These are phyloP conservation scores for Malthinus seriepunctatus DNA, from an alignment of 2,888 invertebrate species.

Conservation along the genomic window DNA sequence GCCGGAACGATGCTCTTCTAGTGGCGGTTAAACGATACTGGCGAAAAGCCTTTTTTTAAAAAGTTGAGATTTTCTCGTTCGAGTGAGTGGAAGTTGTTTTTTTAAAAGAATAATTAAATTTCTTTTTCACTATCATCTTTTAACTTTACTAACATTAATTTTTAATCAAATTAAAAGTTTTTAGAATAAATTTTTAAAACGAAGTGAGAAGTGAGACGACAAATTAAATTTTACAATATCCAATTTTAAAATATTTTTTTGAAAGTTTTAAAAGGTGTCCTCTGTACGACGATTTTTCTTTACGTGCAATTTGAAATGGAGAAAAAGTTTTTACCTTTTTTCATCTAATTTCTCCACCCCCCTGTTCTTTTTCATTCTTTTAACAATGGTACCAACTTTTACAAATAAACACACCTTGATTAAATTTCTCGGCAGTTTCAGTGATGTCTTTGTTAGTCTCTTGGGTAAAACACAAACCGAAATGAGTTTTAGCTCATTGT, in stretches of 20 bases:
- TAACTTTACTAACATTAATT: conserved; percentile 9
- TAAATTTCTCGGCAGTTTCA: conserved; percentile 32
- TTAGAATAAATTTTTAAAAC: conserved; percentile 2
- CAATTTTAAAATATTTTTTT: too few species aligned
- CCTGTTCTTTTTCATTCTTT: conserved; percentile 20
- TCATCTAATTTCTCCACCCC: background rate
- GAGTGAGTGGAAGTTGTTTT: too few species aligned
- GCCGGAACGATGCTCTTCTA: too few species aligned
- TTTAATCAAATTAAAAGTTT: too few species aligned
- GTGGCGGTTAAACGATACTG: too few species aligned
- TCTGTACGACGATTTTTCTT: too few species aligned
- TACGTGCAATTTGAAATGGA: too few species aligned
- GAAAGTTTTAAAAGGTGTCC: too few species aligned
- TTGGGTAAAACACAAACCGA: conserved; percentile 33
- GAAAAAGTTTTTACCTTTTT: too few species aligned
- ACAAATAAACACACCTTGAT: conserved; percentile 33
- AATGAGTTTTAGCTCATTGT: conserved; percentile 35
- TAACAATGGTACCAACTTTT: conserved; percentile 25
- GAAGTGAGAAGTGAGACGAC: background rate
- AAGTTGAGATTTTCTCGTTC: too few species aligned
- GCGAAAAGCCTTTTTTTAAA: too few species aligned
- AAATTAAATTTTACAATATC: too few species aligned
- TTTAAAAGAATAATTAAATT: conserved; percentile 21
- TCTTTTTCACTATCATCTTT: conserved; percentile 21
- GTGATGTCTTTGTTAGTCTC: conserved; percentile 34